Evolutionary conservation across 1,140 invertebrate genomes (phyloP).

Genomic region (Forficula auricularia): DNA sequence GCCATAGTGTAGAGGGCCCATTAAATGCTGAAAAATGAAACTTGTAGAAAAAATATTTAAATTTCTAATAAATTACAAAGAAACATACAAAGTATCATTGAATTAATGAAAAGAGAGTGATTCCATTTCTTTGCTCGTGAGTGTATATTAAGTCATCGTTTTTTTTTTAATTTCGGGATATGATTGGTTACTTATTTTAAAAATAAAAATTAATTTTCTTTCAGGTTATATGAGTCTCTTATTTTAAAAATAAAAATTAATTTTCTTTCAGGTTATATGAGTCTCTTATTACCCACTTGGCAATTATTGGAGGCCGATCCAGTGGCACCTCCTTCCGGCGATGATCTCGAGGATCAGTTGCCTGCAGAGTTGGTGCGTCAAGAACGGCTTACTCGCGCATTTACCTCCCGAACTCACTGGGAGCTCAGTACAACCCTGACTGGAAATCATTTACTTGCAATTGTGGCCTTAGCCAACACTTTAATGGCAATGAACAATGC

Average conservation of each 20-base stretch:
- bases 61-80: too few species aligned
- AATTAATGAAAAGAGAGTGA: too few species aligned
- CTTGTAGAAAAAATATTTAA: too few species aligned
- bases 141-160: not conserved
- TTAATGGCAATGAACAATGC: constrained; percentile 96
- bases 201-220: constrained; percentile 3
- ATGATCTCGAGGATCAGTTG: constrained; percentile 36
- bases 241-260: not conserved
- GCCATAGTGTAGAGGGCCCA: too few species aligned
- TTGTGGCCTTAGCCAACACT: constrained; percentile 89
- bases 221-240: constrained; percentile 1
- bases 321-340: too few species aligned
- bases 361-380: constrained; percentile 54
- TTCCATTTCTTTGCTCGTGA: not conserved
- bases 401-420: constrained; percentile 81
- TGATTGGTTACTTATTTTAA: not conserved
- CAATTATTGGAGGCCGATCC: constrained; percentile 24
- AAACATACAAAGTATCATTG: too few species aligned
- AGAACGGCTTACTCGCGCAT: constrained; percentile 60
- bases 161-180: not conserved
- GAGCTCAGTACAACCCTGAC: constrained; percentile 86
- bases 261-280: constrained; percentile 57
- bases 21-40: too few species aligned
- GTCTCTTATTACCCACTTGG: constrained; percentile 77
- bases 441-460: constrained; percentile 84